Conservation (phyloP, 1,140 invertebrate species). For the Octopus sinensis region DNA sequence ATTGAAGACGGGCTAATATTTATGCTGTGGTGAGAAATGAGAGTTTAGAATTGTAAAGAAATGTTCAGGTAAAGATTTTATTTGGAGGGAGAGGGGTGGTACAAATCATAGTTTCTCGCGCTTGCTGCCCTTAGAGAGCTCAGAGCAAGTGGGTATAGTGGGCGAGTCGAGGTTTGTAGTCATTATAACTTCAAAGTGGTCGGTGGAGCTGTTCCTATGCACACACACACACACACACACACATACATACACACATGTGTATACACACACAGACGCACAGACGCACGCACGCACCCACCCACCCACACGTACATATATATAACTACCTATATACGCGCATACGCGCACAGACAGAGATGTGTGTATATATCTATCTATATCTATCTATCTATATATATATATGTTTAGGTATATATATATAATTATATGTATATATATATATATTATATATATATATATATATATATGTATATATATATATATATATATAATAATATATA, state of each 20-base stretch:
- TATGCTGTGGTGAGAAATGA: too few species aligned
- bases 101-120: too few species aligned
- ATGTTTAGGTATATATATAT: conserved; percentile 13
- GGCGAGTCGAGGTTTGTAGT: too few species aligned
- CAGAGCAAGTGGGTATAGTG: too few species aligned
- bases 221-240: not conserved
- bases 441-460: not conserved
- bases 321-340: conserved; percentile 3
- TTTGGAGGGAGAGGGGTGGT: too few species aligned
- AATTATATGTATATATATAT: conserved; percentile 13
- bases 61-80: too few species aligned
- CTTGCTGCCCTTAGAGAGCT: too few species aligned
- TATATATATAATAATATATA: not conserved
- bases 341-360: not conserved
- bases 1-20: too few species aligned
- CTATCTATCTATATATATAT: not conserved
- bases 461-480: not conserved
- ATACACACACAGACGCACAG: not conserved
- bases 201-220: not conserved
- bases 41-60: too few species aligned
- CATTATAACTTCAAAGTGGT: too few species aligned
- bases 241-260: not conserved
- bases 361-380: not conserved
- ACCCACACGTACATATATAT: conserved; percentile 8
- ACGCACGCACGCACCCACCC: not conserved